phyloP scores from a whole-genome alignment of 2,113 vertebrate species.

The Oncorhynchus kisutch region DNA sequence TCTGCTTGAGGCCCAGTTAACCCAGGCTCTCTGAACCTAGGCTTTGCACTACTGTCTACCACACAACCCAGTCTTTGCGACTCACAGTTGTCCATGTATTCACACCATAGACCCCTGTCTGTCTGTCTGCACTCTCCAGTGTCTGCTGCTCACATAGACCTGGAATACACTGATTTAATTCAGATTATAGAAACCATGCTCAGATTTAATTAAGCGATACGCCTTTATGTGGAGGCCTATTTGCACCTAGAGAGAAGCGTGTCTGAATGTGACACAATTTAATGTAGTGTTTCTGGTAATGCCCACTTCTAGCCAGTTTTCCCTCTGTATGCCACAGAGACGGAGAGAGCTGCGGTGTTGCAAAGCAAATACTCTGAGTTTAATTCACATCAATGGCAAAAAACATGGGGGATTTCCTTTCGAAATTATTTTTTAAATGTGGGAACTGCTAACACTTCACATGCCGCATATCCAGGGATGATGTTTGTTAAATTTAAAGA shows the following conservation, averaged over 20 bases:
- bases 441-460: constrained; percentile 20
- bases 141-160: constrained; percentile 1
- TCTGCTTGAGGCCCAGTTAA: constrained; percentile 21
- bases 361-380: constrained; percentile 16
- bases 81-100: not conserved
- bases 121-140: not conserved
- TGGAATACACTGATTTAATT: constrained; percentile 38
- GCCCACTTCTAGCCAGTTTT: not conserved
- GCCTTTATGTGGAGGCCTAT: not conserved
- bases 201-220: constrained; percentile 7
- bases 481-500: constrained; percentile 14
- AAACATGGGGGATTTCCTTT: constrained; percentile 19
- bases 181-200: constrained; percentile 10
- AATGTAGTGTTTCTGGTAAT: constrained; percentile 2
- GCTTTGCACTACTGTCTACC: not conserved
- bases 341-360: not conserved
- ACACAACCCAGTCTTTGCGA: not conserved
- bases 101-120: constrained; percentile 16
- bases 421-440: not conserved
- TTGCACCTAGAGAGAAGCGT: not conserved
- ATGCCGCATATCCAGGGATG: constrained; percentile 6
- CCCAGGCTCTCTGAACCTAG: not conserved
- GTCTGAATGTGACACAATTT: not conserved
- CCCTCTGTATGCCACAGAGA: not conserved
- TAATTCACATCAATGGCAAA: constrained; percentile 14